phyloP scores from a whole-genome alignment of 2,888 invertebrate genomes.

The Andrena flavipes region DNA sequence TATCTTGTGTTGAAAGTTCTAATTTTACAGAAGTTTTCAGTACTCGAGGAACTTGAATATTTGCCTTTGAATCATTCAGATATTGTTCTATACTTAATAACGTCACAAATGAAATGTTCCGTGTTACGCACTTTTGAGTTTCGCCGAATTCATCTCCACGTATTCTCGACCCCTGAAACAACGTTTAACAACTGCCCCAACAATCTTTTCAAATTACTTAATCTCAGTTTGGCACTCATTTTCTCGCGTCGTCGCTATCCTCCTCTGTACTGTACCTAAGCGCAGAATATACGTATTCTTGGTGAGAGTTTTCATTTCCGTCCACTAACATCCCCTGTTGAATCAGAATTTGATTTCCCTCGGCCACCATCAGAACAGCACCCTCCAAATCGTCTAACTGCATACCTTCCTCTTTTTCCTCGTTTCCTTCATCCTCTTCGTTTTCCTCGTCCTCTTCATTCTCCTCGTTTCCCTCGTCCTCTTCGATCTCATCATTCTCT shows the following conservation, averaged over 20 bases:
- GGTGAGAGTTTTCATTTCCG: conserved; percentile 78
- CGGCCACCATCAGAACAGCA: conserved; percentile 82
- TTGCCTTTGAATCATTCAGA: not conserved
- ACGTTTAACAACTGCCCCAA: conserved; percentile 14
- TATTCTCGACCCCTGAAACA: conserved; percentile 38
- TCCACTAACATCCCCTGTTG: conserved; percentile 78
- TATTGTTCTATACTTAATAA: not conserved
- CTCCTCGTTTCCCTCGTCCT: conserved; percentile 47
- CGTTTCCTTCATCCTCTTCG: conserved; percentile 41
- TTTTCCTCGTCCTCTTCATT: conserved; percentile 55
- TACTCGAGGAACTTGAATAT: not conserved
- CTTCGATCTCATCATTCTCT: conserved; percentile 44
- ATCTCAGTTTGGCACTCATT: conserved; percentile 81
- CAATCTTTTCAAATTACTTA: conserved; percentile 25
- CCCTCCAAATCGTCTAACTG: conserved; percentile 75
- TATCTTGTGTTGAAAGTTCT: too few relatives aligned
- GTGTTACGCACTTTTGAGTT: not conserved
- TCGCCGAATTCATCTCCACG: conserved; percentile 34
- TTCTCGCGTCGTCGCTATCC: conserved; percentile 67
- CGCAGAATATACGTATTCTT: conserved; percentile 54
- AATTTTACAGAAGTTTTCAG: not conserved
- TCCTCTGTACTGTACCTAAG: conserved; percentile 52
- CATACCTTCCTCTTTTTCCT: conserved; percentile 51
- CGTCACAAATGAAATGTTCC: conserved; percentile 1
- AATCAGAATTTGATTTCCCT: conserved; percentile 83